Base-by-base conservation (phyloP, 2,797 vertebrate species). In the Lindbergichthys nudifrons region DNA sequence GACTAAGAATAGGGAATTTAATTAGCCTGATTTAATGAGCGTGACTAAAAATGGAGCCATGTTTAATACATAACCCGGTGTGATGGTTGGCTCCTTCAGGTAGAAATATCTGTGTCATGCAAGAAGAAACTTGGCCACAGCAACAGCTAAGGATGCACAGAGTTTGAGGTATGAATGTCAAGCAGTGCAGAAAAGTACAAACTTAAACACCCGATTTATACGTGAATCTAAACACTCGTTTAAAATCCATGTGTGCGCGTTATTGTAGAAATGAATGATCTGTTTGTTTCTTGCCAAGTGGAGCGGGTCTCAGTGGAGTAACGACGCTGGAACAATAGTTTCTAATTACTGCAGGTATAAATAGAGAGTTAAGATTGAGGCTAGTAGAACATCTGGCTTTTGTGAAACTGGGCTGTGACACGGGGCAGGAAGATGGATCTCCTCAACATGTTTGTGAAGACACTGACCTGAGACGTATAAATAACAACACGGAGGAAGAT, bases 261-360 rank as follows among this genome's bases (percentile, higher is more conserved):
- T 43, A 65, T 13, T 64, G 56, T 16, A 23, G 42, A 76, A 51
- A 74, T 51, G 58, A 80, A 71, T 73, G 71, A 82, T 79, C 61
- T 69, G 70, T 90, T 85, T 79, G 74, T 80, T 87, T 82, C 56
- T 79, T 70, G 73, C 77, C 85, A 93, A 90, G 75, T 88, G 76
- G 89, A 90, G 64, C 87, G 47, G 76, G 91, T 92, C 92, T 91
- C 91, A 64, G 77, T 53, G 87, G 92, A 89, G 72, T 54, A 65
- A 76, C 10, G 59, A 80, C 36, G 75, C 83, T 67, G 63, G 77
- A 91, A 89, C 76, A 82, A 90, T 79, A 85, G 86, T 76, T 64
- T 81, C 81, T 90, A 91, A 93, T 93, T 93, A 87, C 65, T 80
- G 81, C 69, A 81, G 73, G 71, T 90, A 83, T 64, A 86, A 60